Base-by-base conservation (phyloP, 2,888 invertebrate genomes). In the Petrolisthes manimaculis region DNA sequence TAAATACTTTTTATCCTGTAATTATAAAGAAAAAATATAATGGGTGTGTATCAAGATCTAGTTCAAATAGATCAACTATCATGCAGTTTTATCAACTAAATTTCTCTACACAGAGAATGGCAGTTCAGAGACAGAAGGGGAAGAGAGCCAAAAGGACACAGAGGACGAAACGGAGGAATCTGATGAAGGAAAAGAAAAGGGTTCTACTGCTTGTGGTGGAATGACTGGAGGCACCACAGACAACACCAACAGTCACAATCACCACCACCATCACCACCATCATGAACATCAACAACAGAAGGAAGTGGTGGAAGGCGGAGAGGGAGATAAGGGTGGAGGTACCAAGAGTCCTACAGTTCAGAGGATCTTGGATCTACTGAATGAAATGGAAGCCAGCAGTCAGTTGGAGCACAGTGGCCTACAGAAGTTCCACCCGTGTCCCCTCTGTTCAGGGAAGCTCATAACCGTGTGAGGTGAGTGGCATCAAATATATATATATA, bases 321-420 rank as follows among this genome's bases (percentile, higher is more conserved):
- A 14, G 21, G 21, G 71, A n/a, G 71, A 3, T n/a, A 71, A 71
- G 3, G 71, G 6, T 2, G 71, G 21, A 71, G 71, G 21, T 8
- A 24, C 67, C 14, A 84, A 88, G 67, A 89, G 89, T 53, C 85
- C 89, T 69, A 91, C 91, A 54, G 91, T 91, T 4, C 82, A 89
- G 77, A 86, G 86, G 56, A 91, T 91, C n/a, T 51, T 91, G 75
- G 88, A 89, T 51, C 84, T 91, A 12, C 61, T 91, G n/a, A 91
- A 89, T 79, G 91, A 91, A 77, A 91, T 91, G 91, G 91, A 91
- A 51, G 67, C 88, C 61, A 80, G 88, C 69, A 90, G 84, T 54
- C 90, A 90, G 18, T 61, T 86, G 53, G 90, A 90, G n/a, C 81
- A 86, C 67, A 86, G 83, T n/a, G 89, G 88, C 21, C 71, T 88